phyloP scores from a whole-genome alignment of 2,888 invertebrate genomes.

The Drosophila testacea region DNA sequence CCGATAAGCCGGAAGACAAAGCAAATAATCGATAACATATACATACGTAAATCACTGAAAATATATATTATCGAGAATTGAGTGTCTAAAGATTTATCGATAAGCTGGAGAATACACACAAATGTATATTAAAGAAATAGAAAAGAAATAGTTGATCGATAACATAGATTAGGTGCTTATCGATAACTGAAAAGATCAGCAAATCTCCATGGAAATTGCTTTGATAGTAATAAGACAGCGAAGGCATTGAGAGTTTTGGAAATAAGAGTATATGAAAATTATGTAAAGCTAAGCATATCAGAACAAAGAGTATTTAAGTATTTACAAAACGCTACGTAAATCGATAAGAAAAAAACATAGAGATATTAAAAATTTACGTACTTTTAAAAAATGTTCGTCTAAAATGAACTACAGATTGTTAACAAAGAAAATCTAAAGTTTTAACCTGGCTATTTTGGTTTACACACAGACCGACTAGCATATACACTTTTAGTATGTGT shows the following conservation, averaged over 20 bases:
- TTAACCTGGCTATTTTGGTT: not conserved
- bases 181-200: not conserved
- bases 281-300: conserved; percentile 22
- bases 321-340: not conserved
- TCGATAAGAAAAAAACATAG: not conserved
- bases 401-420: not conserved
- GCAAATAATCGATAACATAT: conserved; percentile 1
- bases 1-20: too few species aligned
- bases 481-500: not conserved
- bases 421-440: not conserved
- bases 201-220: not conserved
- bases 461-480: conserved; percentile 19
- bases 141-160: not conserved
- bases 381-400: not conserved
- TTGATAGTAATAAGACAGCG: conserved; percentile 21
- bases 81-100: not conserved
- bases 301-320: conserved; percentile 4
- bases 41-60: not conserved
- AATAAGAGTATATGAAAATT: conserved; percentile 9
- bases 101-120: not conserved
- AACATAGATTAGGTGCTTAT: not conserved
- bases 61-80: too few species aligned
- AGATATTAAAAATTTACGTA: not conserved
- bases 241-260: conserved; percentile 9
- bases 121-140: not conserved